phyloP scores from a whole-genome alignment of 2,888 invertebrate genomes.

The Crocallis elinguaria region DNA sequence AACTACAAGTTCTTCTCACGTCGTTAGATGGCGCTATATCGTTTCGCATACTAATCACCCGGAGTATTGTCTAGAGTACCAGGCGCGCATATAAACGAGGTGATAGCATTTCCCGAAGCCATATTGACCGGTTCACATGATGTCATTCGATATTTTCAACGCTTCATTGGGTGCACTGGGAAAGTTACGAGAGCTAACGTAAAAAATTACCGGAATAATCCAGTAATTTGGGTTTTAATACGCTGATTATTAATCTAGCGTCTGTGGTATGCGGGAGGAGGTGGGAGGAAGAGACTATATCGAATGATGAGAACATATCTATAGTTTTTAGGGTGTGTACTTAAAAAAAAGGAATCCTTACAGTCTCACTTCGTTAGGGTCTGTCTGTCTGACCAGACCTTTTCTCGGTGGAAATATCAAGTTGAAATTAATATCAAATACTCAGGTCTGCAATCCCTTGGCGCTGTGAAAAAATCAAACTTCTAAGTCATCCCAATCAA shows the following conservation, averaged over 20 bases:
- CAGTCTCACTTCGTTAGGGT: too few species aligned
- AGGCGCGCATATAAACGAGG: slow-evolving; percentile 38
- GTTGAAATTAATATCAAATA: too few species aligned
- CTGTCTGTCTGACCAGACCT: too few species aligned
- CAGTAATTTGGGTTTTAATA: background rate
- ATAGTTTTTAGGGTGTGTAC: too few species aligned
- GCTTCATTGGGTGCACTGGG: slow-evolving; percentile 15
- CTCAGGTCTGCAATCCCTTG: too few species aligned
- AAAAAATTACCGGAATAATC: background rate
- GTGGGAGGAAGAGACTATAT: too few species aligned
- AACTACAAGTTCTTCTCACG: too few species aligned
- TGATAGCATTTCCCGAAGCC: slow-evolving; percentile 22
- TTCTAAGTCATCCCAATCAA: too few species aligned
- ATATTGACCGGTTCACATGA: slow-evolving; percentile 16
- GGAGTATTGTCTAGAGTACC: slow-evolving; percentile 21
- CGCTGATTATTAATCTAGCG: background rate
- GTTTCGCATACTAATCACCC: slow-evolving; percentile 29
- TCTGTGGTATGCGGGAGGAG: background rate
- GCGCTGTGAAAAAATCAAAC: too few species aligned
- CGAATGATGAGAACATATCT: too few species aligned
- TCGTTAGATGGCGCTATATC: slow-evolving; percentile 24
- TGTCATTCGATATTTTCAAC: slow-evolving; percentile 21
- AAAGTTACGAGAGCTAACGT: background rate
- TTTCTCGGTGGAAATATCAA: too few species aligned
- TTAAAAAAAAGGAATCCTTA: too few species aligned